These are phyloP conservation scores for Alcedo quadribrachys DNA, from an alignment of 2,797 vertebrate genomes.

Conservation along the genomic window DNA sequence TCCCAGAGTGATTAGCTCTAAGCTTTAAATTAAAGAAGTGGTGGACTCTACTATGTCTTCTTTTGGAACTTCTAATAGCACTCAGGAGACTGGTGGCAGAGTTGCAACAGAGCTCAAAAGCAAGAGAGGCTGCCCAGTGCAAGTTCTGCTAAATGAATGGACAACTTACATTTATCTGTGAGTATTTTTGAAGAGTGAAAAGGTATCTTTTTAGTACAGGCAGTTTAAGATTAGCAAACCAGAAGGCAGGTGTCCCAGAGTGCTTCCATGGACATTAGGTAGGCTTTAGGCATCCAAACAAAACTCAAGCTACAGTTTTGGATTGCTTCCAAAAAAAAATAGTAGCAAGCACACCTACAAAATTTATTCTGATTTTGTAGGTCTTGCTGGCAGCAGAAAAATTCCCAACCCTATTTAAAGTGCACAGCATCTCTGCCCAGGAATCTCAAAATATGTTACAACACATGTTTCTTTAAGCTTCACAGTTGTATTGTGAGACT, in stretches of 20 bases:
- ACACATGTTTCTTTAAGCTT: slow-evolving; percentile 1
- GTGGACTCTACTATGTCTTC: not conserved
- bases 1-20: not conserved
- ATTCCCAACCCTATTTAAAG: slow-evolving; percentile 7
- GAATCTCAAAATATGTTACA: not conserved
- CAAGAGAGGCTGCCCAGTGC: not conserved
- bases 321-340: not conserved
- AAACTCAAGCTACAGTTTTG: not conserved
- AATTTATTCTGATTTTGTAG: not conserved
- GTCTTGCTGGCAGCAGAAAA: not conserved
- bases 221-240: not conserved
- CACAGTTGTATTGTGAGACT: slow-evolving; percentile 7
- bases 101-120: not conserved
- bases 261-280: not conserved
- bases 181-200: not conserved
- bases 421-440: not conserved
- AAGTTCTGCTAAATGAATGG: not conserved
- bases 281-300: not conserved
- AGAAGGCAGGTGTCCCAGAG: not conserved
- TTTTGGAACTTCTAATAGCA: not conserved
- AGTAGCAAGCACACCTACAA: not conserved
- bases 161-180: not conserved
- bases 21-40: not conserved
- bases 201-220: not conserved
- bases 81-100: not conserved